These are phyloP conservation scores for Melanotaenia boesemani DNA, from an alignment of 2,797 vertebrate genomes.

Conservation along the genomic window DNA sequence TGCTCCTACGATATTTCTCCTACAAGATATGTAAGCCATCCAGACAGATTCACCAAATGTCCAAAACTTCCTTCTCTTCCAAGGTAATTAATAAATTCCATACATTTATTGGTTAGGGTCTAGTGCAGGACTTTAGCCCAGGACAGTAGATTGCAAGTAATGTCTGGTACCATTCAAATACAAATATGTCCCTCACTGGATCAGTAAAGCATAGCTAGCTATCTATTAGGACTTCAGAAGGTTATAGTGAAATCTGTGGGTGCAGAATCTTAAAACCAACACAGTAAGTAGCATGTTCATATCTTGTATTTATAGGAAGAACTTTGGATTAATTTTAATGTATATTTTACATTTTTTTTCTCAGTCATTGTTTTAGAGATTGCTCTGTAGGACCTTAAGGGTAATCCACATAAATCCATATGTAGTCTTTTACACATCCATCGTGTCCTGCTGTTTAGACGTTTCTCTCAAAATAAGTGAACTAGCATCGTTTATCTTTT, in stretches of 20 bases:
- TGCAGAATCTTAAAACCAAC: neutral
- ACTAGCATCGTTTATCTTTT: neutral
- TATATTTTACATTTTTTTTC: too few species aligned
- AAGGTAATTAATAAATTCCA: conserved; percentile 82
- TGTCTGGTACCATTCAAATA: neutral
- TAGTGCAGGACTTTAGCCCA: neutral
- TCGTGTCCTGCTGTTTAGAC: neutral
- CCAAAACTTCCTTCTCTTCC: conserved; percentile 92
- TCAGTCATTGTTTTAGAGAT: too few species aligned
- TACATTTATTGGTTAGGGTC: neutral
- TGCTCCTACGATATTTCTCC: conserved; percentile 90
- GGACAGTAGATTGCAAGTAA: neutral
- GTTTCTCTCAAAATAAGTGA: neutral
- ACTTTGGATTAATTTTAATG: too few species aligned
- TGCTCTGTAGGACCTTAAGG: neutral
- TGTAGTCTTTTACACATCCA: neutral
- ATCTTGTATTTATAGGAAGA: neutral
- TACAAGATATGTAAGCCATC: conserved; percentile 82
- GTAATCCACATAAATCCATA: neutral
- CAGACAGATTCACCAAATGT: conserved; percentile 83
- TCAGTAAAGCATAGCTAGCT: neutral
- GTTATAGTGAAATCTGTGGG: neutral
- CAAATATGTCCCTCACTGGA: neutral
- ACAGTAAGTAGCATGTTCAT: neutral
- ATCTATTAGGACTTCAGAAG: neutral